Base-by-base conservation (phyloP, 2,888 invertebrate genomes). In the Uropetala carovei region DNA sequence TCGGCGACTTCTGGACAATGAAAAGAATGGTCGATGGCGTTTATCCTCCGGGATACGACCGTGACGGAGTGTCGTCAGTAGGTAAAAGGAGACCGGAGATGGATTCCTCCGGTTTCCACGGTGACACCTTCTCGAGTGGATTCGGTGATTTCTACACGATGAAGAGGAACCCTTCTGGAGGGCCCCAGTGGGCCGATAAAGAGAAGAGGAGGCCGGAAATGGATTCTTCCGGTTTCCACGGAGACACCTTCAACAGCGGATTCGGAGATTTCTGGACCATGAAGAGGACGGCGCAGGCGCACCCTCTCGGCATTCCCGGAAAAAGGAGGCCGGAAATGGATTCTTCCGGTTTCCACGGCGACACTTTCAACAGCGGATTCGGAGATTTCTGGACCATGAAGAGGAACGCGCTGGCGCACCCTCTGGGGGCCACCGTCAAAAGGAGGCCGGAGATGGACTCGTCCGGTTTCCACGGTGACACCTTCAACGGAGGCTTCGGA, bases 141-240 rank as follows among this genome's bases (percentile, higher is more conserved):
- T 94, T 94, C 91, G 94, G 94, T 11, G 94, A 94, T 84, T 94
- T 94, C 92, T 94, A 94, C 91, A 94, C 94, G 9, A 94, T 94
- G 94, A 94, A 94, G 64, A 22, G 89, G 64, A 60, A 30, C 18
- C 86, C 30, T 27, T 2, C 58, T 0, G n/a, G n/a, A 11, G 14
- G 10, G 60, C 86, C 57, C 9, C 9, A 27, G 8, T 83, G 83
- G 83, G 83, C 18, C 57, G 57, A 57, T 9, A 57, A 56, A 83
- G 92, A 89, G 86, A 94, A 94, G 92, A 81, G 93, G 89, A 84
- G 82, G 68, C 84, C 91, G 10, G 92, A 92, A 64, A 89, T 92
- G 83, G 92, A 92, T 75, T 93, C 94, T 0, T 93, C 93, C 30
- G 94, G 94, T 1, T 94, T 94, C 92, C 94, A 94, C 92, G 94